Percentiles rank a stretch among this genome's conserved stretches.
phyloP scores from a whole-genome alignment of 2,797 vertebrate genomes.

The Malacoraja senta region DNA sequence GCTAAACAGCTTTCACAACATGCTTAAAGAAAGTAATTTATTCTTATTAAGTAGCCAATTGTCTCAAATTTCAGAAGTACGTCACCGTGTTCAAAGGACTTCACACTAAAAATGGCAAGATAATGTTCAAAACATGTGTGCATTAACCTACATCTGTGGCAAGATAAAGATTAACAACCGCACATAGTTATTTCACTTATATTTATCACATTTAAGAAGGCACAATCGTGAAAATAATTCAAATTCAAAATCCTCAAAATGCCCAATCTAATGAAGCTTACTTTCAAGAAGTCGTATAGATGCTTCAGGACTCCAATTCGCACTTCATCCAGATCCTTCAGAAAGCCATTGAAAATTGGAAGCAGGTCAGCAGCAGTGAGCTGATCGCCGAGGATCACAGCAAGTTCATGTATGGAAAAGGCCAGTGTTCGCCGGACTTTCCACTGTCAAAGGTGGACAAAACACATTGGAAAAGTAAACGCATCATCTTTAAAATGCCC shows the following conservation, averaged over 20 bases:
- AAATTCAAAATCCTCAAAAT: not conserved
- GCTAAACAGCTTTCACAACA: not conserved
- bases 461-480: not conserved
- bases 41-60: not conserved
- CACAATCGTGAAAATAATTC: not conserved
- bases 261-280: constrained; percentile 41
- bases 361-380: constrained; percentile 81
- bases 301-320: constrained; percentile 65
- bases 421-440: constrained; percentile 78
- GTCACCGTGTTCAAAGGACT: not conserved
- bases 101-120: not conserved
- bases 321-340: constrained; percentile 67
- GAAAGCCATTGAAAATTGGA: constrained; percentile 76
- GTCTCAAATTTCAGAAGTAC: not conserved
- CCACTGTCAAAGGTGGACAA: constrained; percentile 63
- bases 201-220: not conserved
- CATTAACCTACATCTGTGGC: not conserved
- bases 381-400: constrained; percentile 81
- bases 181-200: not conserved
- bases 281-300: constrained; percentile 68
- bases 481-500: not conserved
- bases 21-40: not conserved
- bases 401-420: constrained; percentile 83
- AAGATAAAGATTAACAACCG: not conserved
- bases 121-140: not conserved